A percentile compares a stretch with the other conserved stretches of the same genome.
Evolutionary conservation across 2,888 invertebrate species (phyloP).

Genomic region (Andrena camellia): DNA sequence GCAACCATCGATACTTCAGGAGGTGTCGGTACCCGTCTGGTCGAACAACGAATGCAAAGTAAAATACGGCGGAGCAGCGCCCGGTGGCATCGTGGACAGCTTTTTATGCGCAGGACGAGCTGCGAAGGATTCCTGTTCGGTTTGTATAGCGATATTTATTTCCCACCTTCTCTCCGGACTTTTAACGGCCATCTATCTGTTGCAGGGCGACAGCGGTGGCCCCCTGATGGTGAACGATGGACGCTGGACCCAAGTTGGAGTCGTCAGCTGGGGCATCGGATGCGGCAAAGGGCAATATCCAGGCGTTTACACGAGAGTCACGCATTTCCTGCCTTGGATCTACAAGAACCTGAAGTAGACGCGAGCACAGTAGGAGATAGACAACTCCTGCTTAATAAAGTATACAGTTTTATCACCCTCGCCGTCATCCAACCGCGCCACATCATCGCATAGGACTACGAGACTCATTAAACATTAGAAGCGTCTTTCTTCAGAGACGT

Average conservation of each 20-base stretch:
- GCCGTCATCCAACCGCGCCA: constrained; percentile 11
- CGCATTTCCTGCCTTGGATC: constrained; percentile 94
- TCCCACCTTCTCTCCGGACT: background rate
- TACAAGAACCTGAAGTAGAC: constrained; percentile 91
- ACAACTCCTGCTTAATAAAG: constrained; percentile 8
- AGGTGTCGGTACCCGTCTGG: constrained; percentile 95
- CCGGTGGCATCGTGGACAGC: constrained; percentile 94
- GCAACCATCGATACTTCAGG: constrained; percentile 92
- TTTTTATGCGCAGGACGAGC: constrained; percentile 95
- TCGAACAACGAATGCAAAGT: constrained; percentile 91
- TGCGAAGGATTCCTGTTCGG: constrained; percentile 95
- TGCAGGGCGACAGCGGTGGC: constrained; percentile 95
- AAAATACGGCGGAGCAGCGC: constrained; percentile 94
- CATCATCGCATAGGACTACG: constrained; percentile 18
- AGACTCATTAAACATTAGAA: background rate
- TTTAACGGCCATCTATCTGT: constrained; percentile 31
- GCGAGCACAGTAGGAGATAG: background rate
- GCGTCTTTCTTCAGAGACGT: background rate
- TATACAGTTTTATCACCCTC: constrained; percentile 31
- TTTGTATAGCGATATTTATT: constrained; percentile 86
- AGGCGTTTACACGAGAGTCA: constrained; percentile 95
- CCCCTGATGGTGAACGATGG: constrained; percentile 93
- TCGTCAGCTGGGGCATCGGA: constrained; percentile 96
- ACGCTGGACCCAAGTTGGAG: constrained; percentile 93
- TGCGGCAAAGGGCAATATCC: constrained; percentile 97